phyloP scores from a whole-genome alignment of 2,797 vertebrate species.

The Syngnathus acus region DNA sequence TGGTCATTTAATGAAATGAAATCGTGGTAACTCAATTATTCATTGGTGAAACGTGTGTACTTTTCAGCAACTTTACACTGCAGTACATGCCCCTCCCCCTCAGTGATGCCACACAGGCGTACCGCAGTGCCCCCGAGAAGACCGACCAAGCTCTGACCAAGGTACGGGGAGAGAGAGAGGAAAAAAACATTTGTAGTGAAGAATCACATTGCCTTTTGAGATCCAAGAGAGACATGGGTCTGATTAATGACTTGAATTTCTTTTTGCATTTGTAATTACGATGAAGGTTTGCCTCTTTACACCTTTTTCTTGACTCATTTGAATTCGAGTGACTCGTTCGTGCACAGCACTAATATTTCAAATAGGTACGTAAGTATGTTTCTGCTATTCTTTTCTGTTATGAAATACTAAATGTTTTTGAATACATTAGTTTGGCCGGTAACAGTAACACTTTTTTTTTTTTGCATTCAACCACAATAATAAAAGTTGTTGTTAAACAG shows the following conservation, averaged over 20 bases:
- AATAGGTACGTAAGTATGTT: too few species aligned
- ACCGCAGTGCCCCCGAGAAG: slow-evolving; percentile 80
- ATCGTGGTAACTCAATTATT: neutral
- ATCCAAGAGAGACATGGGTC: neutral
- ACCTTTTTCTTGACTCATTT: too few species aligned
- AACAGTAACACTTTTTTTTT: too few species aligned
- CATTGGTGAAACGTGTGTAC: slow-evolving; percentile 6
- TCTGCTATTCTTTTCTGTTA: too few species aligned
- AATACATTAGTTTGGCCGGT: too few species aligned
- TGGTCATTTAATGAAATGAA: neutral
- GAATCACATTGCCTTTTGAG: neutral
- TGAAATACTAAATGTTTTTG: too few species aligned
- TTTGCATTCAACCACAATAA: too few species aligned
- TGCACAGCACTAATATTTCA: too few species aligned
- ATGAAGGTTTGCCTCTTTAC: neutral
- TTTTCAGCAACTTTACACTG: slow-evolving; percentile 81
- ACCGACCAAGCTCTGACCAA: slow-evolving; percentile 84
- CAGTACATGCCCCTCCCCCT: slow-evolving; percentile 89
- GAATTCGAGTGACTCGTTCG: too few species aligned
- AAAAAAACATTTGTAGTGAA: neutral
- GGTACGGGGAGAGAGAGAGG: slow-evolving; percentile 50
- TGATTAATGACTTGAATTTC: neutral
- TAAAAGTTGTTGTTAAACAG: too few species aligned
- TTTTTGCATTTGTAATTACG: neutral
- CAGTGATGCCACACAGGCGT: slow-evolving; percentile 82